These are phyloP conservation scores for Macaca nemestrina DNA, from an alignment of 2,113 vertebrate species.

Conservation along the genomic window DNA sequence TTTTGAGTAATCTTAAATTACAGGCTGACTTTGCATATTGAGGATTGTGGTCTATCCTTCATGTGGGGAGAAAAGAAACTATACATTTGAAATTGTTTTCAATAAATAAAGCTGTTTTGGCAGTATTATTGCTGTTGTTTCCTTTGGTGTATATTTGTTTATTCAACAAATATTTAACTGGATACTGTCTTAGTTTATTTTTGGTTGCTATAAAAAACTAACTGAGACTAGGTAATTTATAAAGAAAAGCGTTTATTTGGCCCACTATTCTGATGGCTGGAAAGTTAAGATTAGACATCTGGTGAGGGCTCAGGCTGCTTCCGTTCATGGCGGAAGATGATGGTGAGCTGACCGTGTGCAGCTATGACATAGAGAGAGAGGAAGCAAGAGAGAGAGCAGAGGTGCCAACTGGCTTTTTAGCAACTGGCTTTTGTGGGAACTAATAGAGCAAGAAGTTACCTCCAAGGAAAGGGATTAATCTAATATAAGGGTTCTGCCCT, in stretches of 20 bases:
- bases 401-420: neutral
- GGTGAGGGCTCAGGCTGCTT: neutral
- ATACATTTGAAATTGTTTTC: slow-evolving; percentile 1
- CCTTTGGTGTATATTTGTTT: neutral
- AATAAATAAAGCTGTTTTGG: neutral
- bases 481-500: neutral
- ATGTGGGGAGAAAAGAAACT: neutral
- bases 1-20: neutral
- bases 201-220: neutral
- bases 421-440: neutral
- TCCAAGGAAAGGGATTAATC: neutral
- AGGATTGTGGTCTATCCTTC: neutral
- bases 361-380: neutral
- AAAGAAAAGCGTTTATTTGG: neutral
- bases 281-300: neutral
- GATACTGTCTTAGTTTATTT: neutral
- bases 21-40: neutral
- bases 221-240: neutral
- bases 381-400: neutral
- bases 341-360: neutral
- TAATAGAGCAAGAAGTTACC: neutral
- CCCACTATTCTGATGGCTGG: neutral
- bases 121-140: neutral
- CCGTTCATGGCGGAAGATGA: neutral
- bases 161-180: neutral